phyloP scores from a whole-genome alignment of 2,888 invertebrate genomes.

The Phengaris alcon region DNA sequence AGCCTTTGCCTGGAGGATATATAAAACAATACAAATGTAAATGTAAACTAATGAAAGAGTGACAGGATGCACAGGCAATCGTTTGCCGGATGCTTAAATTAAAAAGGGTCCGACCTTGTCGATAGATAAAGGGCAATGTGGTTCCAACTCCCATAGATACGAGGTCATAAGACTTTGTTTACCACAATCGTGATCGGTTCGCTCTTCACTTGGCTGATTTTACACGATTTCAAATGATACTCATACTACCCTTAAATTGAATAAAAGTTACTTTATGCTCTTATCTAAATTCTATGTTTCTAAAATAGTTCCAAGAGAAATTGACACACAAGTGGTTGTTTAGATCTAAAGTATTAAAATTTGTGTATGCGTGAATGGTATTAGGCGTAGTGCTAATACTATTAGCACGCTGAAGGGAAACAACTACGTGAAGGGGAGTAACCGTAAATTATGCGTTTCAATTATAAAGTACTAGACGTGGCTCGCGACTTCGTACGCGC shows the following conservation, averaged over 20 bases:
- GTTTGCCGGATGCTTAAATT: slow-evolving; percentile 61
- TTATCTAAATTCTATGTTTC: neutral
- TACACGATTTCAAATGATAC: neutral
- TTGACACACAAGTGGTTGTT: no score
- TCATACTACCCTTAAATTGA: no score
- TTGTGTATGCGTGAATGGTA: no score
- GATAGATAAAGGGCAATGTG: slow-evolving; percentile 40
- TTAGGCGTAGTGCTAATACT: no score
- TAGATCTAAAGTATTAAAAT: no score
- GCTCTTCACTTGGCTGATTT: slow-evolving; percentile 3
- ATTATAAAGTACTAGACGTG: no score
- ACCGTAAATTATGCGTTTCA: no score
- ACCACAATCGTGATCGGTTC: neutral
- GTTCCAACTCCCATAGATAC: slow-evolving; percentile 22
- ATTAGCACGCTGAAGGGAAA: no score
- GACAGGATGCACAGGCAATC: slow-evolving; percentile 66
- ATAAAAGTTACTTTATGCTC: neutral
- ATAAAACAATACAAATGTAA: slow-evolving; percentile 46
- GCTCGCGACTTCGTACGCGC: no score
- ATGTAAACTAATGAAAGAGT: slow-evolving; percentile 61
- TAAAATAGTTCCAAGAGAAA: no score
- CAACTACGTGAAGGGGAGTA: no score
- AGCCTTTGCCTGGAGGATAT: neutral
- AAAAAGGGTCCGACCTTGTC: slow-evolving; percentile 66
- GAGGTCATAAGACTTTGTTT: slow-evolving; percentile 7